A percentile compares a stretch with the other conserved stretches of the same genome.
These are phyloP conservation scores for Zaprionus obscuricornis DNA, from an alignment of 2,888 invertebrate genomes.

Conservation along the genomic window DNA sequence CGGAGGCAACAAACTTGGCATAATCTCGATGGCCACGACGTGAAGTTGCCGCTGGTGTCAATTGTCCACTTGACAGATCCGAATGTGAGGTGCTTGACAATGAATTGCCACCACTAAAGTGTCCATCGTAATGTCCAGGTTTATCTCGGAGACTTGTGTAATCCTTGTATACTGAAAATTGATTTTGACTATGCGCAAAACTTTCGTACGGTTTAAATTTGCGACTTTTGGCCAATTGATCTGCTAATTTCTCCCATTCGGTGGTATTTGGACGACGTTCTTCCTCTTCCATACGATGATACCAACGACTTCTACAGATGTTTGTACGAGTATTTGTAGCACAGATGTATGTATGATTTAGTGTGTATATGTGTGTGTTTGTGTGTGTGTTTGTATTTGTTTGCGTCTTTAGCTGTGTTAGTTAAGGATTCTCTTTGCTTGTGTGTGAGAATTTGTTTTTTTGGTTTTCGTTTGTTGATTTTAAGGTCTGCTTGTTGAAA, in stretches of 20 bases:
- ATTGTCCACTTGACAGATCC: conserved; percentile 67
- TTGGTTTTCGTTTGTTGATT: conserved; percentile 7
- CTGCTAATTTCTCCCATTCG: conserved; percentile 81
- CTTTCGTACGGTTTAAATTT: conserved; percentile 79
- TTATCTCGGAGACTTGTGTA: conserved; percentile 62
- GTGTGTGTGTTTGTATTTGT: conserved; percentile 4
- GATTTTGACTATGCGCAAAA: conserved; percentile 59
- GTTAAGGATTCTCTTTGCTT: conserved; percentile 13
- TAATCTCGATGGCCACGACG: conserved; percentile 63
- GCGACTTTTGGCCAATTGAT: conserved; percentile 73
- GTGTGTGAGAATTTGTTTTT: background rate
- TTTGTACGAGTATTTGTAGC: background rate
- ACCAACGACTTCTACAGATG: conserved; percentile 33
- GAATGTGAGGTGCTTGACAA: conserved; percentile 63
- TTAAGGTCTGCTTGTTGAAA: background rate
- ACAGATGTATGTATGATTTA: background rate
- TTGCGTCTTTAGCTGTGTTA: conserved; percentile 34
- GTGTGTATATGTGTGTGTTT: conserved; percentile 17
- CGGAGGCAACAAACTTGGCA: conserved; percentile 64
- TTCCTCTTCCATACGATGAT: conserved; percentile 31
- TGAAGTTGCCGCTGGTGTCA: conserved; percentile 50
- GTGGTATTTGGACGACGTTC: conserved; percentile 71
- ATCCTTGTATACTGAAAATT: conserved; percentile 67
- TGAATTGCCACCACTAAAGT: conserved; percentile 64
- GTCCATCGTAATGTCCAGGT: conserved; percentile 62